phyloP scores from a whole-genome alignment of 1,140 invertebrate species.

The Hyposmocoma kahamanoa region DNA sequence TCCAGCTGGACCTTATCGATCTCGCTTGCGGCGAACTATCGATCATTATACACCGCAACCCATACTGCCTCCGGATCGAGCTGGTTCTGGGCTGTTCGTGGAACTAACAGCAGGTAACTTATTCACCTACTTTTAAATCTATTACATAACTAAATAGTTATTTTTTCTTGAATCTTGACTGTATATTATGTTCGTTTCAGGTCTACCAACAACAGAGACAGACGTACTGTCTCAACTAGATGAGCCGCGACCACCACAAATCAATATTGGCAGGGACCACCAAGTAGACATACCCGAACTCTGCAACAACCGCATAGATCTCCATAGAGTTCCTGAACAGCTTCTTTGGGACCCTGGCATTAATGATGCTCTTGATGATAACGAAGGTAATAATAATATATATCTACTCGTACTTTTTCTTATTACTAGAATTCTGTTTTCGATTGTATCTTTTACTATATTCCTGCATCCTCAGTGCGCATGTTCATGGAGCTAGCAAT shows the following conservation, averaged over 20 bases:
- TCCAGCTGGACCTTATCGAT: slow-evolving; percentile 57
- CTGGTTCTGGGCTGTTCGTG: slow-evolving; percentile 89
- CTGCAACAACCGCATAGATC: slow-evolving; percentile 67
- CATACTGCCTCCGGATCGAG: slow-evolving; percentile 91
- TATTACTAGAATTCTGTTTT: too few species aligned
- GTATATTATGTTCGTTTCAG: slow-evolving; percentile 19
- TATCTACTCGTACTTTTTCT: too few species aligned
- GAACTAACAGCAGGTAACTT: slow-evolving; percentile 56
- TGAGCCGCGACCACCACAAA: slow-evolving; percentile 64
- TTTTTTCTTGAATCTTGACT: neutral
- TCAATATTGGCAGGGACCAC: slow-evolving; percentile 93
- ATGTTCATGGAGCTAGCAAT: slow-evolving; percentile 95
- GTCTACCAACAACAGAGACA: slow-evolving; percentile 27
- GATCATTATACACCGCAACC: slow-evolving; percentile 90
- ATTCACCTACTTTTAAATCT: neutral
- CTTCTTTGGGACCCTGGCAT: slow-evolving; percentile 91
- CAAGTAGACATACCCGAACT: slow-evolving; percentile 87
- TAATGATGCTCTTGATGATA: slow-evolving; percentile 79
- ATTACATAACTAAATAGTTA: too few species aligned
- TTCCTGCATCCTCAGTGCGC: slow-evolving; percentile 83
- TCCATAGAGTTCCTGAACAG: slow-evolving; percentile 77
- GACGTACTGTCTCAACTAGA: slow-evolving; percentile 41
- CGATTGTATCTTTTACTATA: too few species aligned
- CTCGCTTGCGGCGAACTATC: slow-evolving; percentile 59
- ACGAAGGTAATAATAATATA: slow-evolving; percentile 79